Conservation (phyloP, 2,113 vertebrate genomes). For the Cyanoramphus novaezelandiae region DNA sequence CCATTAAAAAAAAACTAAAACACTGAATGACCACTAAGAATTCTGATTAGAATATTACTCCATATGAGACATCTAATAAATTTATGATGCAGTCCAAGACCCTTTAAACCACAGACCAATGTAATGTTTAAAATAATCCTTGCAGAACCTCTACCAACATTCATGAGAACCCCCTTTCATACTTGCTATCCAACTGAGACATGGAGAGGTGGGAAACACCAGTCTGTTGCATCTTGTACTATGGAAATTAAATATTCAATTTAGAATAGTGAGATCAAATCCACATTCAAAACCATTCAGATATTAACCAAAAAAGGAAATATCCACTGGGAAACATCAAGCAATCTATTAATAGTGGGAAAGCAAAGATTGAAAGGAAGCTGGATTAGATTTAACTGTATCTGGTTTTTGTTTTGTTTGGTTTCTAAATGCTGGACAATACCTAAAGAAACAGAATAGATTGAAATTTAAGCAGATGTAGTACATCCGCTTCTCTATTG, state of each 20-base stretch:
- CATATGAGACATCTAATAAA: background rate
- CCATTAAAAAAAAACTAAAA: background rate
- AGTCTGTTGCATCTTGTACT: background rate
- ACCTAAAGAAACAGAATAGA: background rate
- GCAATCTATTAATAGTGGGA: background rate
- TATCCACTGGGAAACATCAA: background rate
- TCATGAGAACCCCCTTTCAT: background rate
- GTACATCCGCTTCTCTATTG: background rate
- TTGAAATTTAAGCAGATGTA: background rate
- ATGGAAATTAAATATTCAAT: background rate
- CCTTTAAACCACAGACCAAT: background rate
- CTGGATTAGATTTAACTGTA: background rate
- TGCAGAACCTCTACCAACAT: background rate
- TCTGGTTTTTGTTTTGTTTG: background rate
- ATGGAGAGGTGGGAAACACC: background rate
- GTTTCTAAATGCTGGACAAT: background rate
- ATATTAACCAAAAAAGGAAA: background rate
- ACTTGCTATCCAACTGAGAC: background rate
- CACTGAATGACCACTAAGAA: background rate
- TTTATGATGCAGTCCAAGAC: background rate
- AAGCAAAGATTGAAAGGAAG: background rate
- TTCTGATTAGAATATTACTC: background rate
- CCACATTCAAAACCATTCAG: background rate
- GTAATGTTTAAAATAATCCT: background rate
- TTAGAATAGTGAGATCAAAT: background rate